A percentile compares a stretch with the other conserved stretches of the same genome.
Conservation (phyloP, 2,888 invertebrate species). For the Tipula vernalis region DNA sequence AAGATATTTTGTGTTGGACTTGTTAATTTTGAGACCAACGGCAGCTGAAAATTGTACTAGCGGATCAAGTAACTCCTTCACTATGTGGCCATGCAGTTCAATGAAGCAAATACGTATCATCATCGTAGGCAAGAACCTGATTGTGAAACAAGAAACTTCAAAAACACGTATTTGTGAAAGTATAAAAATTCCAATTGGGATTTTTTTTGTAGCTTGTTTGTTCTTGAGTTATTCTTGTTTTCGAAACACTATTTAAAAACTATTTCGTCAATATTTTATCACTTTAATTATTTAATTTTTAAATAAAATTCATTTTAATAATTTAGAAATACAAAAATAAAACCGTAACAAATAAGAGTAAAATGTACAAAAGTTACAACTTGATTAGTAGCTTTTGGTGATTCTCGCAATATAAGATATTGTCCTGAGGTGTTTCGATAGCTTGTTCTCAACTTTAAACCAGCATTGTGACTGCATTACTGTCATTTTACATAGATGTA, state of each 20-base stretch:
- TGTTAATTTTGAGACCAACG: too few relatives aligned
- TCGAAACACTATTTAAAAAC: background rate
- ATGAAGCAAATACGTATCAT: too few relatives aligned
- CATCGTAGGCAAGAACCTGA: too few relatives aligned
- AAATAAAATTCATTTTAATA: background rate
- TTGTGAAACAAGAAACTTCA: background rate
- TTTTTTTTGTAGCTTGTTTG: too few relatives aligned
- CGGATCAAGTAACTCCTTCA: too few relatives aligned
- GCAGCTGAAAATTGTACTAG: too few relatives aligned
- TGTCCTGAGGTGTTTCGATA: too few relatives aligned
- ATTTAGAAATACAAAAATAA: background rate
- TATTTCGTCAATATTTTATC: background rate
- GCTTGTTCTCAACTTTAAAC: too few relatives aligned
- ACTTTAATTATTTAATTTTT: background rate
- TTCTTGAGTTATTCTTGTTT: background rate
- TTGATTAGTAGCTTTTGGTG: background rate
- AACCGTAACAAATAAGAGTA: background rate
- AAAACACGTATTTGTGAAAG: constrained; percentile 4
- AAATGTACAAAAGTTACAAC: background rate
- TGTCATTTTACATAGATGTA: too few relatives aligned
- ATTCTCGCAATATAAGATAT: background rate
- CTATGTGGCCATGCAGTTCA: too few relatives aligned
- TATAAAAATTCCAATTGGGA: background rate
- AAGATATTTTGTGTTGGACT: too few relatives aligned
- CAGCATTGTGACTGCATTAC: too few relatives aligned